Base-by-base conservation (phyloP, 92 coral and sea anemone genomes). In the Heteractis magnifica region DNA sequence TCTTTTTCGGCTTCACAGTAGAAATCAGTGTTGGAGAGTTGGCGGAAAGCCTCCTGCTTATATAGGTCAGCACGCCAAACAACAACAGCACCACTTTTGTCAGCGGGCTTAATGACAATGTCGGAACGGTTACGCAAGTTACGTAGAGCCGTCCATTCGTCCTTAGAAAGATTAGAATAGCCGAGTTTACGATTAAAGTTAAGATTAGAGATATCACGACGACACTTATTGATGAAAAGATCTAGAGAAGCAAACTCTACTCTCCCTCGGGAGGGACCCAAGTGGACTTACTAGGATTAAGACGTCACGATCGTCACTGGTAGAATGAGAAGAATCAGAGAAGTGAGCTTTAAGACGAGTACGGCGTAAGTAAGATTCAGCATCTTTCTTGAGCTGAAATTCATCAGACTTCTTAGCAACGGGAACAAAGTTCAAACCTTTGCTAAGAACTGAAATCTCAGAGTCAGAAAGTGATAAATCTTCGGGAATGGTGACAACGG, bases 401-500 rank as follows among this genome's bases (percentile, higher is more conserved):
- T 52, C 56, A 52, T 52, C 56, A 52, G 76, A 21, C 26, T 60
- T 26, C 60, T 87, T 87, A 15, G 86, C 19, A 16, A 87, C 68
- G 18, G 90, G 87, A 44, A 87, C 83, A 65, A 78, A 83, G 65
- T 87, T 83, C 44, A 83, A 77, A 49, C 84, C 90, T 56, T 83
- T 79, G 48, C 88, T 79, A 64, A 88, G 81, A 88, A 88, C 83
- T 76, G 87, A 88, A 58, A 65, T 78, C 77, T 79, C 84, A 10
- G 85, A 14, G 64, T 84, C 72, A 20, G 91, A 53, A 68, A 88
- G 82, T 44, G 91, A 85, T 65, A 84, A 72, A 52, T 84, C 88
- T 71, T 82, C 73, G 13, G 90, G 90, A 78, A 87, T 82, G 58
- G 87, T 75, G 53, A 87, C 90, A 18, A 88, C 82, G 76, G 78